Evolutionary conservation across 2,888 invertebrate genomes (phyloP), one percentile per base, ranked within the genome.

Genomic region (Cryptocephalus primarius): DNA sequence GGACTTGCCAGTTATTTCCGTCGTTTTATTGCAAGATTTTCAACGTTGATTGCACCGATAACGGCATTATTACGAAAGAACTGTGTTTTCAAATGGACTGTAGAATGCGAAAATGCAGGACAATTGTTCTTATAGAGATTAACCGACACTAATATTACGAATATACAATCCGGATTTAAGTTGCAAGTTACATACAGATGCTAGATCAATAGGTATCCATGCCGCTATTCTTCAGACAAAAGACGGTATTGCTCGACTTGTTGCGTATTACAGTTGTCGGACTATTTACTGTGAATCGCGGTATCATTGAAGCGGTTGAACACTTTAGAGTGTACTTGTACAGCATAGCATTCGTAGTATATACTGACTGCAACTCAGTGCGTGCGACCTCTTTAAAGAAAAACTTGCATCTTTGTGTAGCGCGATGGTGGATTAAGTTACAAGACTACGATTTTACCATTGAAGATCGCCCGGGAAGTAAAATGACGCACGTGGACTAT

Each of bases 351-450:
- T 56, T 51, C 34, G 58, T 51, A 8, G 50, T 64, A 1, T 47
- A 53, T 9, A 61, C 63, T 3, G 63, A 65, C 45, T 56, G 58
- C 42, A 52, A 54, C 13, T 48, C 56, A 22, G 53, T 59, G 9
- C 47, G 52, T 8, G 52, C 48, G 22, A 50, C 40, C 32, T 44
- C 42, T 8, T 40, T 40, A 22, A 40, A 40, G 22, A 40, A 40
- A 22, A 2, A 40, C 8, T 41, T 47, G 32, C 48, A 46, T 46
- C 55, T 55, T 1, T 48, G 55, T 9, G 55, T 58, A 1, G 52
- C 51, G 1, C 48, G 56, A 4, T 60, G 60, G 55, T 56, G 57
- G 55, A 40, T 55, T 9, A 52, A 55, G 42, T 48, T 58, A 32
- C 57, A 56, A 44, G 53, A 55, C 39, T 60, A 51, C 46, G 52